A percentile compares a stretch with the other conserved stretches of the same genome.
Conservation (phyloP, 2,113 vertebrate genomes). For the Pantherophis guttatus region DNA sequence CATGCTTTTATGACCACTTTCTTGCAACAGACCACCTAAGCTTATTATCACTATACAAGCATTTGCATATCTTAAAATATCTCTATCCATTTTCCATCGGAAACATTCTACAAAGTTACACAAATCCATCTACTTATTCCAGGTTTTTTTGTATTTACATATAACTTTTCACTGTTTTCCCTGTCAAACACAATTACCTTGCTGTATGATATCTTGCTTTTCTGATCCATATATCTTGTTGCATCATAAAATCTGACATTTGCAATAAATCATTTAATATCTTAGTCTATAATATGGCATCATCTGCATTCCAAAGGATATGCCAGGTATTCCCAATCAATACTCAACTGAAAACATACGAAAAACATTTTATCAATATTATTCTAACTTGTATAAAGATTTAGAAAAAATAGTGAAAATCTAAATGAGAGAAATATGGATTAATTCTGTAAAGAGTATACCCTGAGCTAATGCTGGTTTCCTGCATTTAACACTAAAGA, state of each 20-base stretch:
- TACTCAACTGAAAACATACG: no score
- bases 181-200: background rate
- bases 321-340: no score
- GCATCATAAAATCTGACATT: background rate
- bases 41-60: background rate
- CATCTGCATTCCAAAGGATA: background rate
- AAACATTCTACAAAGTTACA: background rate
- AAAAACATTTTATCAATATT: no score
- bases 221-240: background rate
- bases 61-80: background rate
- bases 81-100: background rate
- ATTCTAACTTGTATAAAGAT: no score
- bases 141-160: background rate
- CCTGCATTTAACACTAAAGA: no score
- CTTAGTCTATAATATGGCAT: background rate
- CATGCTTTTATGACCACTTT: background rate
- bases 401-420: no score
- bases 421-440: no score
- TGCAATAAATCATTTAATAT: background rate
- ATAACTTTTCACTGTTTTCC: background rate
- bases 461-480: no score
- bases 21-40: background rate
- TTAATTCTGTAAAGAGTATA: no score
- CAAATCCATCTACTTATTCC: background rate
- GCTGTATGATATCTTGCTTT: background rate